These are phyloP conservation scores for Oligia fasciuncula DNA, from an alignment of 2,888 invertebrate genomes.

Conservation along the genomic window DNA sequence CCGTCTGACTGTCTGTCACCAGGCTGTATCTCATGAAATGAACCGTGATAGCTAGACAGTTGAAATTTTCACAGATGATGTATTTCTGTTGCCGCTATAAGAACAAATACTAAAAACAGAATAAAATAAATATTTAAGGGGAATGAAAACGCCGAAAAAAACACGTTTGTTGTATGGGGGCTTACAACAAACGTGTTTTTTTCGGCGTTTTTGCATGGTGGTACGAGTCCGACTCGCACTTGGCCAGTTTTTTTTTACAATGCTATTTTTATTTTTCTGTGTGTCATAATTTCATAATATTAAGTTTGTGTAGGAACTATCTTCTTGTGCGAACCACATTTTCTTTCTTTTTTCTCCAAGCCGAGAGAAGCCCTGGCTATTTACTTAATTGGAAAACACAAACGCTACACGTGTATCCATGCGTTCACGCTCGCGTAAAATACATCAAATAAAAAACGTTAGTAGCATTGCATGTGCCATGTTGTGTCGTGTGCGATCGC, in stretches of 20 bases:
- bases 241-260: background rate
- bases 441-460: constrained; percentile 20
- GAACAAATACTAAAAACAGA: too few species aligned
- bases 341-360: background rate
- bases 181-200: too few species aligned
- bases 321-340: background rate
- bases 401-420: background rate
- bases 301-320: background rate
- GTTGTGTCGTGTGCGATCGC: constrained; percentile 46
- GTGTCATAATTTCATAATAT: background rate
- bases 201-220: too few species aligned
- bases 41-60: too few species aligned
- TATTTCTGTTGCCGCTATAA: too few species aligned
- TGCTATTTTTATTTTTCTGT: background rate
- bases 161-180: too few species aligned
- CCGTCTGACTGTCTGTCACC: too few species aligned
- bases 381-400: constrained; percentile 1
- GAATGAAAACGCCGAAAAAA: too few species aligned
- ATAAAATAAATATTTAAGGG: too few species aligned
- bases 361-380: background rate
- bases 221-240: too few species aligned
- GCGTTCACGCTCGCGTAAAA: background rate
- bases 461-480: constrained; percentile 6
- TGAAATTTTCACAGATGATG: too few species aligned
- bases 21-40: too few species aligned